A percentile compares a stretch with the other conserved stretches of the same genome.
phyloP scores from a whole-genome alignment of 2,888 invertebrate genomes.

The Xestia rhomboidea region DNA sequence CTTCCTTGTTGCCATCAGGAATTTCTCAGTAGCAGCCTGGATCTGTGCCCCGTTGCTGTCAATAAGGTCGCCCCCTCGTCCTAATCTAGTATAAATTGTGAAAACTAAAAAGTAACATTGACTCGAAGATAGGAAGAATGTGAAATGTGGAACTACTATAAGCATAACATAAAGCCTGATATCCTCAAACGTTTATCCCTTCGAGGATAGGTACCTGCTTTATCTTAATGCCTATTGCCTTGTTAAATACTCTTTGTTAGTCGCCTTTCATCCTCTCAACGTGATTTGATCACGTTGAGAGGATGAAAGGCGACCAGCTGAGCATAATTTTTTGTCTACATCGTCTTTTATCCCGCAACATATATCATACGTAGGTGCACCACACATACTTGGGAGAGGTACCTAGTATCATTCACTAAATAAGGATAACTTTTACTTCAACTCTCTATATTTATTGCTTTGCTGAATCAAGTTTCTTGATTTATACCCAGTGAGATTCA shows the following conservation, averaged over 20 bases:
- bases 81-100: background rate
- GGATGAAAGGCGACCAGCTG: too few species aligned
- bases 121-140: background rate
- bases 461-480: conserved; percentile 45
- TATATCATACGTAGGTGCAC: background rate
- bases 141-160: background rate
- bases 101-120: background rate
- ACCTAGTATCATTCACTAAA: conserved; percentile 2
- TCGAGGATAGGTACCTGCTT: too few species aligned
- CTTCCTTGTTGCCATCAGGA: conserved; percentile 1
- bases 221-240: background rate
- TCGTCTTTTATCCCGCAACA: background rate
- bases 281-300: too few species aligned
- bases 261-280: background rate
- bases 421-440: conserved; percentile 49
- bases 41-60: background rate
- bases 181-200: too few species aligned
- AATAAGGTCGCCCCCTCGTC: background rate
- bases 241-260: background rate
- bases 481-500: conserved; percentile 32
- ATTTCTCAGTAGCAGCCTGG: background rate
- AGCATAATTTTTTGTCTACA: background rate
- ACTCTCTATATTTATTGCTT: conserved; percentile 52
- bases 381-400: background rate
- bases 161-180: background rate